phyloP scores from a whole-genome alignment of 2,888 invertebrate genomes.

The Stenurella melanura region DNA sequence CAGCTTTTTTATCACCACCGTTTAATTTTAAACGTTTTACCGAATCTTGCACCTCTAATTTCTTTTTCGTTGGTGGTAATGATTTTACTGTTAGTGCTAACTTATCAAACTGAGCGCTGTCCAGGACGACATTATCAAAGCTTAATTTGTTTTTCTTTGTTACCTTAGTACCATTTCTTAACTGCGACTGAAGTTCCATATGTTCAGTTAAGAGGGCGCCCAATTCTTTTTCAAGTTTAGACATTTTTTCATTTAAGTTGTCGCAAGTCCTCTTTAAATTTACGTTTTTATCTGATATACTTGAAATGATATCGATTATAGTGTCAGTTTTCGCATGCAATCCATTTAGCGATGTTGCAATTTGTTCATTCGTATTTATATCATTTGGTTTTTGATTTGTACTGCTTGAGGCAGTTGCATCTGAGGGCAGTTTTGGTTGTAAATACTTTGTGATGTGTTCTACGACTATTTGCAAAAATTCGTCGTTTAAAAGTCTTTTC shows the following conservation, averaged over 20 bases:
- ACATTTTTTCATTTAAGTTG: background rate
- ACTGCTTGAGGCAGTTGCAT: background rate
- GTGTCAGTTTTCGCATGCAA: background rate
- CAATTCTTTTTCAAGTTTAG: background rate
- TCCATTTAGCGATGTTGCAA: background rate
- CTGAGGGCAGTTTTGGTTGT: background rate
- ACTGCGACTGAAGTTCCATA: background rate
- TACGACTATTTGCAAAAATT: constrained; percentile 14
- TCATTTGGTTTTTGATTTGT: background rate
- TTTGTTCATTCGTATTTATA: background rate
- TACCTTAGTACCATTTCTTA: background rate
- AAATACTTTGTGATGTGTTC: constrained; percentile 16
- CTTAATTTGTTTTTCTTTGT: too few relatives aligned
- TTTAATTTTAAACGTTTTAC: too few relatives aligned
- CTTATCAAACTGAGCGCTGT: too few relatives aligned
- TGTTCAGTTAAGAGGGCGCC: background rate
- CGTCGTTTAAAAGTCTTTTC: constrained; percentile 14
- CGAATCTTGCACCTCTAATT: too few relatives aligned
- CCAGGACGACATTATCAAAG: too few relatives aligned
- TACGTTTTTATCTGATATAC: background rate
- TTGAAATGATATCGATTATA: background rate
- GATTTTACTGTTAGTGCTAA: too few relatives aligned
- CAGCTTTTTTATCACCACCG: too few relatives aligned
- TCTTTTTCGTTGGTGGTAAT: too few relatives aligned
- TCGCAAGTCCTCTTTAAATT: background rate